Evolutionary conservation across 2,113 vertebrate genomes (phyloP), one percentile per base, ranked within the genome.

Genomic region (Oxygymnocypris stewartii): DNA sequence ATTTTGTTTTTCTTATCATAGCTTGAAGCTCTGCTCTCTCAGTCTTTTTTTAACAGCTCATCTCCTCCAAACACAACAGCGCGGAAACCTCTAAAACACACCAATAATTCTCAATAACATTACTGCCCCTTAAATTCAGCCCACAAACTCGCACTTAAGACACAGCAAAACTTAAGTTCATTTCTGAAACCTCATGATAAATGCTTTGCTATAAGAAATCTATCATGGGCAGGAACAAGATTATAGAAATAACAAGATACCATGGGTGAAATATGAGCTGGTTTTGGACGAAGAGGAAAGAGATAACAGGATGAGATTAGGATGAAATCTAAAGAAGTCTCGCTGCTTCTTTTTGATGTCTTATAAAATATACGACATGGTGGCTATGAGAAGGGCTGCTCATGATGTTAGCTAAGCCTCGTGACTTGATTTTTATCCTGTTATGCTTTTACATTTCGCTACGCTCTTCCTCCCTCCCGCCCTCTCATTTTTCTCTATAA

Each of bases 231-330:
- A 82, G 88, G 73, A 84, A 87, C 85, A 85, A 88, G 87, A 89
- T 89, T 88, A 89, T 82, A 86, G 87, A 89, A 91, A 86, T 87
- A 86, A 87, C 84, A 85, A 82, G 90, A 89, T 91, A 89, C 83
- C 40, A 63, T 31, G 37, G 81, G 88, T 89, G 88, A 91, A 91
- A 91, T 91, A 88, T 89, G 86, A 86, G 80, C 47, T 85, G 63
- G 79, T 88, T 85, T 84, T 83, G 77, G 74, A 85, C 57, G 86
- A 61, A 20, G 87, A 87, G 86, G 78, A 85, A 69, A 90, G 84
- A 88, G 87, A 89, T 89, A 76, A 79, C 42, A 87, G 87, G 63
- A 40, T 37, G 79, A 90, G 90, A 90, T 90, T 89, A 90, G 85
- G 59, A 61, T 75, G 81, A 87, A 85, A 81, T 87, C 79, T 76